Percentiles rank a stretch among this genome's conserved stretches.
Evolutionary conservation across 2,797 vertebrate species (phyloP).

Genomic region (Rousettus madagascariensis): DNA sequence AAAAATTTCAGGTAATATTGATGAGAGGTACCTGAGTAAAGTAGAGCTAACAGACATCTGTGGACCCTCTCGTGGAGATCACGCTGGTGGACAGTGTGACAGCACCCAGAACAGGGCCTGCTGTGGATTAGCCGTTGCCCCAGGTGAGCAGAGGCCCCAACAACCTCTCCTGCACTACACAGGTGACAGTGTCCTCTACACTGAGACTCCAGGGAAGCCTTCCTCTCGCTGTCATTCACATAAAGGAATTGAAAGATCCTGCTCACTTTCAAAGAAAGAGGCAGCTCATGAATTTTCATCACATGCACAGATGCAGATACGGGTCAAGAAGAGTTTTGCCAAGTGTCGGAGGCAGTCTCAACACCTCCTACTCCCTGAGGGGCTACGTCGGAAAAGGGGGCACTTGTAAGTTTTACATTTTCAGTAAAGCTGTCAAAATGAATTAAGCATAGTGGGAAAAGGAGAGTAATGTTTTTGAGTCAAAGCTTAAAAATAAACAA

Average conservation of each 20-base stretch:
- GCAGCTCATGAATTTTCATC: conserved; percentile 69
- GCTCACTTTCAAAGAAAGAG: conserved; percentile 42
- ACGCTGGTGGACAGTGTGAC: fast-evolving
- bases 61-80: not conserved
- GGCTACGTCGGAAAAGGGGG: not conserved
- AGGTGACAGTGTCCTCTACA: not conserved
- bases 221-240: not conserved
- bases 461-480: conserved; percentile 6
- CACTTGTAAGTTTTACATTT: conserved; percentile 60
- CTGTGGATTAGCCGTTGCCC: not conserved
- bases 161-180: fast-evolving
- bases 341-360: not conserved
- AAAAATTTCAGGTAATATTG: not conserved
- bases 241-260: not conserved
- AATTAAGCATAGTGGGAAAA: conserved; percentile 44
- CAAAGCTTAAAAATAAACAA: conserved; percentile 52
- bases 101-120: not conserved
- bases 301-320: conserved; percentile 45
- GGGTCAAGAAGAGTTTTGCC: conserved; percentile 42
- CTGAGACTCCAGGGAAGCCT: not conserved
- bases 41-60: fast-evolving
- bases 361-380: not conserved
- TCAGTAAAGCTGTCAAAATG: conserved; percentile 67
- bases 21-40: too few relatives aligned
- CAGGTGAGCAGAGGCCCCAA: not conserved